Conservation (phyloP, 1,140 invertebrate species). For the Cheumatopsyche charites region DNA sequence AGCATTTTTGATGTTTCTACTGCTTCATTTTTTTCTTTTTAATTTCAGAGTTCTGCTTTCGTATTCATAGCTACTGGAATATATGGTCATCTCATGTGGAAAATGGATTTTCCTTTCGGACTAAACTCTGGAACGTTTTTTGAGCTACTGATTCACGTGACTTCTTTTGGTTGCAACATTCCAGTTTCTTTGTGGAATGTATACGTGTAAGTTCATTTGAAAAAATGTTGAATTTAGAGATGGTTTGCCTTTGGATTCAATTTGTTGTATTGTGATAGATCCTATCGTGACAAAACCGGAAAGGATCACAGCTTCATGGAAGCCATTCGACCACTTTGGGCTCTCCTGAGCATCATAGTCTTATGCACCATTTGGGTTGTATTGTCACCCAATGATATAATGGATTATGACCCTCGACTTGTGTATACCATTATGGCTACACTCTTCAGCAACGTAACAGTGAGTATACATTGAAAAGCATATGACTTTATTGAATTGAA, state of each 20-base stretch:
- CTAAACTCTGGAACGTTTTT: constrained; percentile 78
- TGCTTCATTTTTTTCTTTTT: background rate
- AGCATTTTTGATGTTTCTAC: background rate
- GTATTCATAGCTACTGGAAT: constrained; percentile 66
- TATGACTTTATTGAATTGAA: too few relatives aligned
- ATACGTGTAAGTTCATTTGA: constrained; percentile 85
- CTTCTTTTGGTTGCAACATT: constrained; percentile 81
- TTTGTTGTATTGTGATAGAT: too few relatives aligned
- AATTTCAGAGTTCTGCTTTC: constrained; percentile 50
- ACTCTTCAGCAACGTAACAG: constrained; percentile 94
- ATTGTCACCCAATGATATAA: constrained; percentile 75
- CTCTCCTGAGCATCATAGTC: constrained; percentile 74
- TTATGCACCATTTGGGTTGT: constrained; percentile 80
- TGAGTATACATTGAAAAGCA: constrained; percentile 64
- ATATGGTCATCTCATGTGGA: constrained; percentile 81
- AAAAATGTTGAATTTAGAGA: too few relatives aligned
- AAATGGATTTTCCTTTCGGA: constrained; percentile 74
- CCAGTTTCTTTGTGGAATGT: constrained; percentile 90
- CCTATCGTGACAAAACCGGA: constrained; percentile 56
- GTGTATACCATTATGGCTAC: constrained; percentile 87
- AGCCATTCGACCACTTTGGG: constrained; percentile 76
- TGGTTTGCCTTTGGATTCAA: too few relatives aligned
- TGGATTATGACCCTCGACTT: constrained; percentile 81
- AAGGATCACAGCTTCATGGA: constrained; percentile 55
- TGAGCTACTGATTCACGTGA: constrained; percentile 84